Percentiles rank a stretch among this genome's conserved stretches.
Conservation (phyloP, 2,113 vertebrate genomes). For the Carassius gibelio region DNA sequence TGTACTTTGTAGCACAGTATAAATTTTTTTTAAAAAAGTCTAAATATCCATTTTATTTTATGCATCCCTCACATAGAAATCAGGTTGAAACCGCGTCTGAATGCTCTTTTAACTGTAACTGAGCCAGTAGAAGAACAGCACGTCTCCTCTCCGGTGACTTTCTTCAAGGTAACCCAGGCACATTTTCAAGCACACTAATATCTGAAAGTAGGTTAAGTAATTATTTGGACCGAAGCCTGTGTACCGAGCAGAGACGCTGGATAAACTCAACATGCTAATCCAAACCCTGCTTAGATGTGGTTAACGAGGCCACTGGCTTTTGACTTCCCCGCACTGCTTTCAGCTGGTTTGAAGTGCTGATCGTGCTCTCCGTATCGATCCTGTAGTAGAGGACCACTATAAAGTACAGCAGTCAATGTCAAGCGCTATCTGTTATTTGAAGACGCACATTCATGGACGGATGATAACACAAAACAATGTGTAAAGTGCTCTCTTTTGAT, state of each 20-base stretch:
- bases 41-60: too few relatives aligned
- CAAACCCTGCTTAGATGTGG: constrained; percentile 48
- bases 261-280: constrained; percentile 47
- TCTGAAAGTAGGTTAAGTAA: constrained; percentile 57
- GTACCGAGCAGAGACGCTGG: constrained; percentile 27
- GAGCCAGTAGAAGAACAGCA: neutral
- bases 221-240: constrained; percentile 53
- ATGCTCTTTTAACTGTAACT: too few relatives aligned
- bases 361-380: constrained; percentile 17
- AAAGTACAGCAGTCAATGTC: constrained; percentile 37
- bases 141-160: constrained; percentile 22
- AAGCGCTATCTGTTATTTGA: constrained; percentile 42
- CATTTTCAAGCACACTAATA: constrained; percentile 37
- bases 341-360: constrained; percentile 22
- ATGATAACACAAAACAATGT: constrained; percentile 49
- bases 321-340: neutral
- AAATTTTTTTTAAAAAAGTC: too few relatives aligned
- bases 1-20: too few relatives aligned
- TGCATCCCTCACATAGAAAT: too few relatives aligned
- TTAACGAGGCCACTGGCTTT: constrained; percentile 33
- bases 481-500: constrained; percentile 37
- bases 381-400: neutral
- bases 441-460: constrained; percentile 21
- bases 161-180: constrained; percentile 42
- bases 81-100: too few relatives aligned